Evolutionary conservation across 2,888 invertebrate genomes (phyloP), one percentile per base, ranked within the genome.

Genomic region (Stenurella melanura): DNA sequence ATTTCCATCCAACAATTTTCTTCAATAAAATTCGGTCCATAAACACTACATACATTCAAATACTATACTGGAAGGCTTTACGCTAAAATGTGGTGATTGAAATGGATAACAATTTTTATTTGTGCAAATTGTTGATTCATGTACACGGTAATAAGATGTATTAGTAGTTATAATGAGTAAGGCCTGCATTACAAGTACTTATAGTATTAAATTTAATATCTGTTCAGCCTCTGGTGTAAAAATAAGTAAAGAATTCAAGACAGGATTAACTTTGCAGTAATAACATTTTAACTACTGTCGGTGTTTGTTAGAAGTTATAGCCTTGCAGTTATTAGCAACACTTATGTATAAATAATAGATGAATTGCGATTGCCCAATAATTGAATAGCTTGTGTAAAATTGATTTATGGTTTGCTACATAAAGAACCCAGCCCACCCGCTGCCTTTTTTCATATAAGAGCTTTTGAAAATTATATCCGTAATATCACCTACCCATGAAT

Each of bases 381-480:
- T 63, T 74, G 69, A 74, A 74, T 74, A 38, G 67, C 63, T 67
- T 21, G 74, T 74, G 60, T 68, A 68, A 67, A 69, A 69, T 54
- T 74, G 63, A 74, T 74, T 69, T 74, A 74, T 69, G 26, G 61
- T 69, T 60, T 54, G 63, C 19, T 57, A 15, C 73, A 73, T 66
- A 66, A 66, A 73, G 34, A 74, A 58, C 56, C n/a, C 54, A 18
- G 74, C 69, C 74, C 58, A 74, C 74, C 74, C 30, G 58, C 58
- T 30, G 74, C 9, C 30, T 68, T 66, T 61, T 74, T 30, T 69
- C 38, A 15, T 74, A 60, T 56, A 38, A 30, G 38, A 38, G 34
- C 34, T 69, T 69, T 58, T 34, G 57, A 69, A 69, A 58, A 69
- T 30, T 30, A 26, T 21, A 67, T 67, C 26, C n/a, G 67, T 21